A percentile compares a stretch with the other conserved stretches of the same genome.
These are phyloP conservation scores for Thera obeliscata DNA, from an alignment of 2,888 invertebrate genomes.

Conservation along the genomic window DNA sequence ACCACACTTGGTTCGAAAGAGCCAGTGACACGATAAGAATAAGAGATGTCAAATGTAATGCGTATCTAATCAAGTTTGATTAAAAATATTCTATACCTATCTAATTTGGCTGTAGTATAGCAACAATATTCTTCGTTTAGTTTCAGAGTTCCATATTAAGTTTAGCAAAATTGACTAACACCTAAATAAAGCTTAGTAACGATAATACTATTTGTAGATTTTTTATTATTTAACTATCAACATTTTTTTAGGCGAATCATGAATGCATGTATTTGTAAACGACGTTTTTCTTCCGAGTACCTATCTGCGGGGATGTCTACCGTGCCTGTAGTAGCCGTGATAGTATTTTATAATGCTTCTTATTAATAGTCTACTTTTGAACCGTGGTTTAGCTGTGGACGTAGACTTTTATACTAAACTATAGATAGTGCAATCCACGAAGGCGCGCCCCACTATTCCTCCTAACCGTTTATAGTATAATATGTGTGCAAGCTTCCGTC, in stretches of 20 bases:
- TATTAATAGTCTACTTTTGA: slow-evolving; percentile 1
- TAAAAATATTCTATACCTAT: no score
- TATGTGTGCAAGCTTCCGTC: no score
- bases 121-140: no score
- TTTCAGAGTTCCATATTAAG: not conserved
- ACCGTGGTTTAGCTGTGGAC: slow-evolving; percentile 3
- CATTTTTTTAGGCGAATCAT: not conserved
- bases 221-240: not conserved
- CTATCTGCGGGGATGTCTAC: not conserved
- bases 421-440: no score
- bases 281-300: no score
- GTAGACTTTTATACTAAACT: not conserved
- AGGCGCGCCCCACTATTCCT: no score
- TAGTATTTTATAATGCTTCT: not conserved
- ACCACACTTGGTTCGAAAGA: no score
- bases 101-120: no score
- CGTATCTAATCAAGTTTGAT: no score
- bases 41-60: no score
- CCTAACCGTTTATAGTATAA: no score
- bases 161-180: slow-evolving; percentile 10
- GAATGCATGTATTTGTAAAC: not conserved
- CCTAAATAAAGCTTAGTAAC: slow-evolving; percentile 22
- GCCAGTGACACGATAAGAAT: no score
- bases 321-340: not conserved
- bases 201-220: slow-evolving; percentile 18